These are phyloP conservation scores for Pollicipes pollicipes DNA, from an alignment of 1,140 invertebrate genomes.

Conservation along the genomic window DNA sequence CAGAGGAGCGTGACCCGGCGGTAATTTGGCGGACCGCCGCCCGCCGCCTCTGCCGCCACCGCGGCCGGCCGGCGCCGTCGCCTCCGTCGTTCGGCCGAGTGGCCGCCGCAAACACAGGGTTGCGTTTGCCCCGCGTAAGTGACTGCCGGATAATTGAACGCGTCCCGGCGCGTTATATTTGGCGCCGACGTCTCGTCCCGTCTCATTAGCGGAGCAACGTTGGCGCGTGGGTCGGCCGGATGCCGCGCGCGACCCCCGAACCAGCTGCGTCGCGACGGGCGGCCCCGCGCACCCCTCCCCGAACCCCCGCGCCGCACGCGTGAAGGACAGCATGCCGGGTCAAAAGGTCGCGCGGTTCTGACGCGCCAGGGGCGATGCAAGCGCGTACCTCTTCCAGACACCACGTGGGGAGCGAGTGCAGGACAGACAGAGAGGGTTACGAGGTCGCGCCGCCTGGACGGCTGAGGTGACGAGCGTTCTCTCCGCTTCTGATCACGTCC, in stretches of 20 bases:
- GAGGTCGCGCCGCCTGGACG: no score
- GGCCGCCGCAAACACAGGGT: neutral
- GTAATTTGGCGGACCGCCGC: no score
- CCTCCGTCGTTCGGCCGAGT: no score
- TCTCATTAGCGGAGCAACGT: neutral
- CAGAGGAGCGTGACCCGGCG: no score
- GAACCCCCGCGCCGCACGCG: neutral
- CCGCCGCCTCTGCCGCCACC: no score
- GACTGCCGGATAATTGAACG: neutral
- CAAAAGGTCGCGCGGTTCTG: neutral
- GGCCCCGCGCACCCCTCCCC: no score
- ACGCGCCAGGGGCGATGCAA: neutral
- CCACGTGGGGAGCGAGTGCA: no score
- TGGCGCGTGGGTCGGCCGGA: neutral
- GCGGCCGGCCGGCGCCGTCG: no score
- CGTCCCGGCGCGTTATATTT: neutral
- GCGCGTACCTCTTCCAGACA: no score
- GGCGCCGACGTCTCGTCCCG: neutral
- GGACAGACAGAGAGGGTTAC: no score
- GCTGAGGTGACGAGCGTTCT: neutral
- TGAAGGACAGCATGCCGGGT: neutral
- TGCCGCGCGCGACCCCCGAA: neutral
- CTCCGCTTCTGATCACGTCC: no score
- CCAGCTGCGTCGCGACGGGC: neutral
- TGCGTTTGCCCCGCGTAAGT: neutral